phyloP scores from a whole-genome alignment of 2,797 vertebrate genomes.

The Danio aesculapii region DNA sequence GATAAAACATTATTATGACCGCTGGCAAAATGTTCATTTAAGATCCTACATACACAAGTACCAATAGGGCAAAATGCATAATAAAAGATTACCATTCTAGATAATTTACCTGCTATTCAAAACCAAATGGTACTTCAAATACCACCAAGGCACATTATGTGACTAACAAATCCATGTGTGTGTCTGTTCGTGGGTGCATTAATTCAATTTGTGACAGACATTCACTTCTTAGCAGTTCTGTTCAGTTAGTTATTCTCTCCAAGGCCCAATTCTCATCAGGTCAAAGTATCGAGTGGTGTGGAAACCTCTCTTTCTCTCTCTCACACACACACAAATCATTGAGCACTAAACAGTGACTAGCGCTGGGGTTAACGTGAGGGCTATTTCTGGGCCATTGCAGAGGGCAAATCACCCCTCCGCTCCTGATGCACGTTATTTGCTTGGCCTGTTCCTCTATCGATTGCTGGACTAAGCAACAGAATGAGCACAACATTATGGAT shows the following conservation, averaged over 20 bases:
- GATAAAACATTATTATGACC: too few species aligned
- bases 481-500: constrained; percentile 53
- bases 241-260: constrained; percentile 1
- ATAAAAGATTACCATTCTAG: not conserved
- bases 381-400: constrained; percentile 33
- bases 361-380: constrained; percentile 37
- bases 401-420: constrained; percentile 51
- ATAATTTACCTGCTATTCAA: not conserved
- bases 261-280: constrained; percentile 13
- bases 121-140: not conserved
- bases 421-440: constrained; percentile 66
- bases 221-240: not conserved
- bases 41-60: not conserved
- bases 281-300: constrained; percentile 25
- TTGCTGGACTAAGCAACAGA: constrained; percentile 52
- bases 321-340: constrained; percentile 17
- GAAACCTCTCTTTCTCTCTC: not conserved
- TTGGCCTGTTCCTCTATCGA: constrained; percentile 66
- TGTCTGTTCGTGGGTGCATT: not conserved
- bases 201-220: not conserved
- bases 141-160: not conserved
- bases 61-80: not conserved
- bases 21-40: too few species aligned
- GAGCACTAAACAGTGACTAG: constrained; percentile 32
- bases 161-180: not conserved